A percentile compares a stretch with the other conserved stretches of the same genome.
These are phyloP conservation scores for Blastobasis adustella DNA, from an alignment of 2,888 invertebrate species.

Conservation along the genomic window DNA sequence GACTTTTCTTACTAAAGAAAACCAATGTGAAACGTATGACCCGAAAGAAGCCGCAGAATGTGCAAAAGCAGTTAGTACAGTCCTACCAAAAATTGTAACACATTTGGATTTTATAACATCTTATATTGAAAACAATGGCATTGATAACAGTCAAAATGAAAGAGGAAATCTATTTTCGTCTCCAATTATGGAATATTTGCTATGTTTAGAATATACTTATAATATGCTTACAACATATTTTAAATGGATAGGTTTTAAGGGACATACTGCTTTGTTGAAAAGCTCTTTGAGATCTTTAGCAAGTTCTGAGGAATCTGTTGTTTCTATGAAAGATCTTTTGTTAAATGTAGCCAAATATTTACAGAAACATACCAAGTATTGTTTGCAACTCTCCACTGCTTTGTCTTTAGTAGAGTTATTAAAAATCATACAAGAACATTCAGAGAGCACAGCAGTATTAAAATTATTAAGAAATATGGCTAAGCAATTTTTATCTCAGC, in stretches of 20 bases:
- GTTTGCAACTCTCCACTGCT: slow-evolving; percentile 72
- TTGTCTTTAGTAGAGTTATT: slow-evolving; percentile 70
- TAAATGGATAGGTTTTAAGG: slow-evolving; percentile 78
- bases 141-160: slow-evolving; percentile 30
- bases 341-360: slow-evolving; percentile 51
- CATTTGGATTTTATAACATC: slow-evolving; percentile 41
- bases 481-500: slow-evolving; percentile 72
- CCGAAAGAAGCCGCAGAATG: slow-evolving; percentile 44
- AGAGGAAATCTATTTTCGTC: slow-evolving; percentile 29
- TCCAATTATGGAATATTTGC: slow-evolving; percentile 40
- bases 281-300: slow-evolving; percentile 53
- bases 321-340: slow-evolving; percentile 48
- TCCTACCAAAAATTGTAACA: slow-evolving; percentile 45
- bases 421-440: slow-evolving; percentile 60
- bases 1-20: slow-evolving; percentile 49
- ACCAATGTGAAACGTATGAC: slow-evolving; percentile 35
- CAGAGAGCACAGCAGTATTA: slow-evolving; percentile 46
- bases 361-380: slow-evolving; percentile 61
- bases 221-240: slow-evolving; percentile 74
- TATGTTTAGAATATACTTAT: slow-evolving; percentile 72
- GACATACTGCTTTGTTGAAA: slow-evolving; percentile 48
- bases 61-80: slow-evolving; percentile 37
- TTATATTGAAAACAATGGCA: slow-evolving; percentile 34
- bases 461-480: slow-evolving; percentile 60
- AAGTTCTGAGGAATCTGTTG: slow-evolving; percentile 28